Evolutionary conservation across 2,797 vertebrate genomes (phyloP).

Genomic region (Myotis pilosus): DNA sequence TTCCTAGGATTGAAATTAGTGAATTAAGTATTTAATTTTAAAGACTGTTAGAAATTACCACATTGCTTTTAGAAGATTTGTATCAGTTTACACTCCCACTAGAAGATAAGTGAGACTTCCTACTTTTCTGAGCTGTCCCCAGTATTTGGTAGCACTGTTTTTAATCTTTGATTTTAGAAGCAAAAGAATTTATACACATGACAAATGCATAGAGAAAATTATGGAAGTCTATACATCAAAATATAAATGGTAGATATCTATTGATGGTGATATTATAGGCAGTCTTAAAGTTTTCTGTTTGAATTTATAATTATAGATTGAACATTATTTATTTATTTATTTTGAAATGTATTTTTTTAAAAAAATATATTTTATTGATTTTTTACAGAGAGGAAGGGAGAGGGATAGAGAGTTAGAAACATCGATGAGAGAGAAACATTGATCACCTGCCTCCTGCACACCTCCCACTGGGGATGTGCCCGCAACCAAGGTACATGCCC

Average conservation of each 20-base stretch:
- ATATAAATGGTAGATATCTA: background rate
- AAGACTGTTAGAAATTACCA: background rate
- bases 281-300: slow-evolving; percentile 14
- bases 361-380: too few species aligned
- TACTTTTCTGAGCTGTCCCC: background rate
- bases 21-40: slow-evolving; percentile 13
- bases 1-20: slow-evolving; percentile 16
- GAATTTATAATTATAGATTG: background rate
- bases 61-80: background rate
- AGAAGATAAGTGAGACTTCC: background rate
- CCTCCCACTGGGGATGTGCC: too few species aligned
- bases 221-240: background rate
- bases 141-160: background rate
- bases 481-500: too few species aligned
- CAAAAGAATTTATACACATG: background rate
- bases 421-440: too few species aligned
- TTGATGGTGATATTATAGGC: background rate
- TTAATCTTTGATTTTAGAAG: slow-evolving; percentile 31
- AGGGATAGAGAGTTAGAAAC: too few species aligned
- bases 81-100: background rate
- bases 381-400: too few species aligned
- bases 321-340: too few species aligned
- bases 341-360: too few species aligned
- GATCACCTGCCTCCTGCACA: too few species aligned
- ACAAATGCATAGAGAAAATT: background rate